Percentiles rank a stretch among this genome's conserved stretches.
These are phyloP conservation scores for Actinostola sp. DNA, from an alignment of 92 coral and sea anemone species.

Conservation along the genomic window DNA sequence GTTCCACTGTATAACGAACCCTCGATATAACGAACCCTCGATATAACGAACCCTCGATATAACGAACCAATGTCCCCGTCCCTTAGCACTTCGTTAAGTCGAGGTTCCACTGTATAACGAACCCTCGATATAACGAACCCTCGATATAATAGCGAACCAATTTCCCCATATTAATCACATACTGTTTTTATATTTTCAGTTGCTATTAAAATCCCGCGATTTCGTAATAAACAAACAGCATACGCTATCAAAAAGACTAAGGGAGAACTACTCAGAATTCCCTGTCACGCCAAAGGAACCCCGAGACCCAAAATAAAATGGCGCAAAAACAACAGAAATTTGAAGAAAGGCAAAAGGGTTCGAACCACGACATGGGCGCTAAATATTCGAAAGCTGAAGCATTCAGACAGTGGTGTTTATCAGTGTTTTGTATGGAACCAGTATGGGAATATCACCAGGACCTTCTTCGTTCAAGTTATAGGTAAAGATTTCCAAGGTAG, in stretches of 20 bases:
- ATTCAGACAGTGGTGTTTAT: slow-evolving; percentile 60
- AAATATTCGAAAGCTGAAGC: slow-evolving; percentile 39
- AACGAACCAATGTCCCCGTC: too few relatives aligned
- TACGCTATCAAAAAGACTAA: slow-evolving; percentile 3
- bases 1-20: too few relatives aligned
- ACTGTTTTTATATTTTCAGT: slow-evolving; percentile 22
- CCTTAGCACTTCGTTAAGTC: too few relatives aligned
- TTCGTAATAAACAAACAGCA: slow-evolving; percentile 12
- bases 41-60: too few relatives aligned
- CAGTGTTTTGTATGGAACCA: slow-evolving; percentile 64
- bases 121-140: too few relatives aligned
- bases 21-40: too few relatives aligned
- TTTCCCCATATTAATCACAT: not conserved
- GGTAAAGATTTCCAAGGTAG: slow-evolving; percentile 10
- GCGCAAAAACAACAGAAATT: slow-evolving; percentile 44
- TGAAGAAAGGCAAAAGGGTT: slow-evolving; percentile 28
- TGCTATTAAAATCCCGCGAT: slow-evolving; percentile 37
- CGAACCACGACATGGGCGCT: slow-evolving; percentile 57
- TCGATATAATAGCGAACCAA: not conserved
- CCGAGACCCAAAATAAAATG: slow-evolving; percentile 60
- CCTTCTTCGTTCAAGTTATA: slow-evolving; percentile 59
- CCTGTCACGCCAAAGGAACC: slow-evolving; percentile 63
- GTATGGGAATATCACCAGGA: slow-evolving; percentile 57
- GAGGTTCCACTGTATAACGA: too few relatives aligned
- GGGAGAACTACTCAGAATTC: slow-evolving; percentile 58